Percentiles rank a stretch among this genome's conserved stretches.
Conservation (phyloP, 1,140 invertebrate genomes). For the Ridgeia piscesae region DNA sequence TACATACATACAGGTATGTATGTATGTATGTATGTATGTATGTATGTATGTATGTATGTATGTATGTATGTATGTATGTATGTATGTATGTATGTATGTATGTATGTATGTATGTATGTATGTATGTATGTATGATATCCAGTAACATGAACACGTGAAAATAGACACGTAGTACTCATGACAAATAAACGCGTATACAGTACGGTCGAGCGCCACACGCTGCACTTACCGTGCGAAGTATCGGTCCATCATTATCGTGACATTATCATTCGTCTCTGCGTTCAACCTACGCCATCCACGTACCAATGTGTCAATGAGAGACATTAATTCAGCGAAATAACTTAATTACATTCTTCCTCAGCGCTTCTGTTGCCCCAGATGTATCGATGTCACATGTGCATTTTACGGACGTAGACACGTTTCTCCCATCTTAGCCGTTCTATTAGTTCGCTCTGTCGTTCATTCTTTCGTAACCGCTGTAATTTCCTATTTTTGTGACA, state of each 20-base stretch:
- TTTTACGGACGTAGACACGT: background rate
- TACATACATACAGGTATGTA: too few relatives aligned
- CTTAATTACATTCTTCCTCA: background rate
- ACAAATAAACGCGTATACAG: background rate
- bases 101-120: too few relatives aligned
- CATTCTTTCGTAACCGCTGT: background rate
- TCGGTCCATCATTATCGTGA: background rate
- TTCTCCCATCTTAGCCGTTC: background rate
- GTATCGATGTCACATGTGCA: background rate
- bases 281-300: background rate
- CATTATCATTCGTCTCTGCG: background rate
- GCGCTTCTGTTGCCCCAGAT: background rate
- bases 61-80: too few relatives aligned
- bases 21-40: too few relatives aligned
- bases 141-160: too few relatives aligned
- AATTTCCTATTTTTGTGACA: background rate
- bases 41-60: too few relatives aligned
- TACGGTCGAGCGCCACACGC: background rate
- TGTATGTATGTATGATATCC: too few relatives aligned
- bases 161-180: too few relatives aligned
- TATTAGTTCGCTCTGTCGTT: background rate
- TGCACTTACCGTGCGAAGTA: background rate
- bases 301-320: background rate
- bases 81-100: too few relatives aligned
- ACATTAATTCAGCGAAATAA: background rate